phyloP scores from a whole-genome alignment of 2,888 invertebrate species.

The Apotomis turbidana region DNA sequence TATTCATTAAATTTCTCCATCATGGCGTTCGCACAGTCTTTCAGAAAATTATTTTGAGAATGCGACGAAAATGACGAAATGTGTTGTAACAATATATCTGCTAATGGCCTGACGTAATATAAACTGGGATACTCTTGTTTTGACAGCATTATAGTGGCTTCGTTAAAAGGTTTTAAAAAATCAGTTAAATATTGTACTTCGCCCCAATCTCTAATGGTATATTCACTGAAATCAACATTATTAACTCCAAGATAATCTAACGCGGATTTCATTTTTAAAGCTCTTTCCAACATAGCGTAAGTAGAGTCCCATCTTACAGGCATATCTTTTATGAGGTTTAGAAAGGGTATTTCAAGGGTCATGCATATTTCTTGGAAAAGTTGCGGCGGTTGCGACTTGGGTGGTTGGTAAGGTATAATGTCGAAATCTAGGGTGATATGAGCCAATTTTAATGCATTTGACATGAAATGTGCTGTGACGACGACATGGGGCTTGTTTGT shows the following conservation, averaged over 20 bases:
- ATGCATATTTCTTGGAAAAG: constrained; percentile 21
- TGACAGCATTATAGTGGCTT: constrained; percentile 1
- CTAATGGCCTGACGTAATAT: constrained; percentile 7
- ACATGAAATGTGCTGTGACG: constrained; percentile 37
- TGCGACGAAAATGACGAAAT: neutral
- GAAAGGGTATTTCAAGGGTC: constrained; percentile 20
- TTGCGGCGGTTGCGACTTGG: too few relatives aligned
- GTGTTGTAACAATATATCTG: constrained; percentile 11
- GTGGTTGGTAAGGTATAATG: constrained; percentile 37
- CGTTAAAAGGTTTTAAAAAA: constrained; percentile 3
- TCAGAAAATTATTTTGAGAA: neutral
- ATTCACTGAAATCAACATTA: constrained; percentile 5
- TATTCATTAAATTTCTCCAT: constrained; percentile 3
- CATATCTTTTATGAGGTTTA: constrained; percentile 23
- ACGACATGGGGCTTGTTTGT: constrained; percentile 42
- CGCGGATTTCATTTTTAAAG: constrained; percentile 5
- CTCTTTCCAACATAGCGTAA: neutral
- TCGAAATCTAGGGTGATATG: constrained; percentile 36
- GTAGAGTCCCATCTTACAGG: constrained; percentile 17
- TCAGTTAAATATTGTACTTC: neutral
- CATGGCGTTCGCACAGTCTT: neutral
- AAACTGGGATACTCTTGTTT: constrained; percentile 9
- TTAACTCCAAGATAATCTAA: constrained; percentile 11
- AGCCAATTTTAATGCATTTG: constrained; percentile 17
- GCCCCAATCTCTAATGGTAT: neutral